phyloP scores from a whole-genome alignment of 2,888 invertebrate genomes.

The Watsonalla cultraria region DNA sequence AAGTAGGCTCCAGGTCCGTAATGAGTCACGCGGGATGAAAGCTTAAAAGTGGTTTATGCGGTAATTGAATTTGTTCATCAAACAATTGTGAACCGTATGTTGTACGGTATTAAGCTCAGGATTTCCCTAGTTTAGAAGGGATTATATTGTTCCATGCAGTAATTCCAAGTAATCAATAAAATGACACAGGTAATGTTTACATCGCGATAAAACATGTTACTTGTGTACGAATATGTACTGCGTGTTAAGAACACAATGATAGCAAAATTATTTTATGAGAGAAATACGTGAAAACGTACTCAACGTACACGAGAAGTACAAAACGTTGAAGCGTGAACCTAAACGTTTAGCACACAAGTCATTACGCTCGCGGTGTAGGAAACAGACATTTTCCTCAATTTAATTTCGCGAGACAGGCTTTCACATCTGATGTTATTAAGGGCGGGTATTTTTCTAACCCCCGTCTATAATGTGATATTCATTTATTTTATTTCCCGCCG shows the following conservation, averaged over 20 bases:
- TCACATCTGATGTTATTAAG: conserved; percentile 29
- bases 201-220: no score
- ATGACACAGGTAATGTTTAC: no score
- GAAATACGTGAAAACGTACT: background rate
- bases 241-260: background rate
- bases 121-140: background rate
- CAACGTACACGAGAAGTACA: background rate
- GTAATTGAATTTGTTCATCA: background rate
- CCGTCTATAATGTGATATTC: conserved; percentile 56
- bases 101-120: background rate
- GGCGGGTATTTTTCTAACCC: conserved; percentile 42
- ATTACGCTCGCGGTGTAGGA: conserved; percentile 28
- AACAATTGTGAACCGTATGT: conserved; percentile 12
- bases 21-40: conserved; percentile 35
- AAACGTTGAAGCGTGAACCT: conserved; percentile 15
- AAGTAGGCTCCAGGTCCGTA: conserved; percentile 25
- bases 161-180: background rate
- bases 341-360: conserved; percentile 32
- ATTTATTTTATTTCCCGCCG: conserved; percentile 66
- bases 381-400: conserved; percentile 44
- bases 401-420: conserved; percentile 44
- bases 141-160: background rate
- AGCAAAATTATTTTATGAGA: background rate
- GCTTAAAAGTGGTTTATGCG: conserved; percentile 2
- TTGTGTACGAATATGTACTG: no score